Conservation (phyloP, 2,888 invertebrate species). For the Chrysodeixis includens region DNA sequence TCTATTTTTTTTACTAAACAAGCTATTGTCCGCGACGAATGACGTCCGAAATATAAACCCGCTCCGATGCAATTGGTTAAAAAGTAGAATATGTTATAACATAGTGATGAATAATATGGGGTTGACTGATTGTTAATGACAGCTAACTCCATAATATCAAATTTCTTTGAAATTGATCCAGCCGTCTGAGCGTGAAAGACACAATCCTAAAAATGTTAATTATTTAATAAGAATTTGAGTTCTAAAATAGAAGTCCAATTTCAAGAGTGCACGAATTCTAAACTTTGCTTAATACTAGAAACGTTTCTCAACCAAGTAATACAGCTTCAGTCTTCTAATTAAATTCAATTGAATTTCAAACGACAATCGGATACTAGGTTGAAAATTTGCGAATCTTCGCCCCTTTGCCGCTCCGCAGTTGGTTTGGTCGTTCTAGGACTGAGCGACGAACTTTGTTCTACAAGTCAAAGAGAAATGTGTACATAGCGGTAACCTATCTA, state of each 20-base stretch:
- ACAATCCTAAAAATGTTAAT: not conserved
- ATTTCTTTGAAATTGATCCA: too few species aligned
- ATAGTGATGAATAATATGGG: too few species aligned
- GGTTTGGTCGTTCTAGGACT: not conserved
- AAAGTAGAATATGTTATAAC: too few species aligned
- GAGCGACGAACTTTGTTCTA: not conserved
- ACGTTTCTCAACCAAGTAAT: not conserved
- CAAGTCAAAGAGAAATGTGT: not conserved
- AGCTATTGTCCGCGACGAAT: too few species aligned
- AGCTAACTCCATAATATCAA: too few species aligned
- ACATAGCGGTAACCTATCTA: conserved; percentile 1
- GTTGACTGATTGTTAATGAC: too few species aligned
- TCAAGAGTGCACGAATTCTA: not conserved
- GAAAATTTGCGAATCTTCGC: not conserved
- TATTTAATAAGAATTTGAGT: not conserved
- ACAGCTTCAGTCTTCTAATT: not conserved
- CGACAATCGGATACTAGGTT: conserved; percentile 1
- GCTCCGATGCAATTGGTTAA: too few species aligned
- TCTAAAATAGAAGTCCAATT: not conserved
- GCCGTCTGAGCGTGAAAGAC: too few species aligned
- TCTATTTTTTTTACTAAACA: too few species aligned
- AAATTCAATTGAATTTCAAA: not conserved
- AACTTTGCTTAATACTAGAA: not conserved
- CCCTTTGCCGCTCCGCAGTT: conserved; percentile 2
- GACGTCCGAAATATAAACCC: too few species aligned